Evolutionary conservation across 1,140 invertebrate genomes (phyloP), one percentile per base, ranked within the genome.

Genomic region (Drosophila rhopaloa): DNA sequence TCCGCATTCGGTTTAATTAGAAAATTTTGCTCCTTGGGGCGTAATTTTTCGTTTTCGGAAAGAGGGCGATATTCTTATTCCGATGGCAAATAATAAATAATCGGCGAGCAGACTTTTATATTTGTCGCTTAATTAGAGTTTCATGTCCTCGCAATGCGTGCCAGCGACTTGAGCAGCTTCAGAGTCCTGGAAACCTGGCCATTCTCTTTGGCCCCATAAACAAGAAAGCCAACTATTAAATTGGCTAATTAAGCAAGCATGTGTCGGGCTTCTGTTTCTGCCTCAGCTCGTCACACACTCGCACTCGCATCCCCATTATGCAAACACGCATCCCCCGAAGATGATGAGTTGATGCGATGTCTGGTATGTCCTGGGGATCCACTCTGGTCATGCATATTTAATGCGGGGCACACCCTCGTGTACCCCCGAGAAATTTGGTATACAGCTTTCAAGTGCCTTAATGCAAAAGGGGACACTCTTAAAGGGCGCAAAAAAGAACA

Each of bases 191-290:
- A 43, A 35, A 11, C 35, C 46, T 44, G 56, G 55, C 37, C 56
- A 16, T 2, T 24, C 44, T 48, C 46, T 19, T 48, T 11, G 24
- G 13, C 11, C 13, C 47, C 82, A 88, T 86, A 86, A 86, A 89
- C 76, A 88, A 80, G 62, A 79, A 72, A 53, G 54, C 76, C 81
- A 89, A 89, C 84, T 88, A 88, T 88, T 83, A 89, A 88, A 83
- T 88, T 88, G 80, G 62, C 83, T 88, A 88, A 88, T 88, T 88
- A 88, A 63, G 80, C 79, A 59, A 35, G 63, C 72, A 71, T 72
- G 65, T 80, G 83, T 63, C 50, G 56, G 53, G 62, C 43, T 58
- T 48, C 47, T 29, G 40, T 2, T n/a, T 41, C 38, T 32, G 29
- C 29, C 8, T 55, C 35, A 6, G 51, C 72, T 37, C 38, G 60